Conservation (phyloP, 2,888 invertebrate species). For the Itoplectis maculator region DNA sequence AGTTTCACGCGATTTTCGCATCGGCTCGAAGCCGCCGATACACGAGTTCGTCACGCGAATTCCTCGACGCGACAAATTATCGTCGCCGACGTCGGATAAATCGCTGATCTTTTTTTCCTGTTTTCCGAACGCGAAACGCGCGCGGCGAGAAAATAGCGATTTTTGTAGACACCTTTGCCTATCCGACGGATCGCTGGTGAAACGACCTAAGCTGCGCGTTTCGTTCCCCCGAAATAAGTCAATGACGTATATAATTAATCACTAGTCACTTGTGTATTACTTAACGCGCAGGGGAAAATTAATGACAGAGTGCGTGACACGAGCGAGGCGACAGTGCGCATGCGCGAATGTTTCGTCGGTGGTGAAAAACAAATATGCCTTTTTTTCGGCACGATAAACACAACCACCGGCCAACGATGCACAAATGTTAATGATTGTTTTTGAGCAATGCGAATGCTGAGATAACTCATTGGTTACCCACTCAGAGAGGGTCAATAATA, state of each 20-base stretch:
- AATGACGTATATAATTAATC: slow-evolving; percentile 38
- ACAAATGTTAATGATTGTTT: not conserved
- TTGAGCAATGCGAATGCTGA: not conserved
- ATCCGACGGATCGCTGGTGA: slow-evolving; percentile 15
- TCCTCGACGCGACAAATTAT: slow-evolving; percentile 31
- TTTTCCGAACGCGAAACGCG: not conserved
- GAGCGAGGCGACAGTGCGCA: not conserved
- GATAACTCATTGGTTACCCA: not conserved
- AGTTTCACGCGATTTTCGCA: slow-evolving; percentile 44
- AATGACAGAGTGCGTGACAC: not conserved
- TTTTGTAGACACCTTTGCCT: not conserved
- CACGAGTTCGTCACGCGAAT: slow-evolving; percentile 35
- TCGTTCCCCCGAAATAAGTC: slow-evolving; percentile 37
- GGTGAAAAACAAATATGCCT: not conserved
- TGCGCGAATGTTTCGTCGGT: not conserved
- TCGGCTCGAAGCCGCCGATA: slow-evolving; percentile 24
- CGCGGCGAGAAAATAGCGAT: slow-evolving; percentile 42
- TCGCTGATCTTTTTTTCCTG: no score
- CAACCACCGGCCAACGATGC: not conserved
- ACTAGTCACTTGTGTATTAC: slow-evolving; percentile 32
- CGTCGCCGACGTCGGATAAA: slow-evolving; percentile 67
- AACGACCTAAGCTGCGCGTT: slow-evolving; percentile 27
- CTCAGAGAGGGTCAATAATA: not conserved
- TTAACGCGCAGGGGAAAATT: not conserved
- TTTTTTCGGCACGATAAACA: not conserved